Conservation (phyloP, 1,140 invertebrate genomes). For the Oreohelix idahoensis region DNA sequence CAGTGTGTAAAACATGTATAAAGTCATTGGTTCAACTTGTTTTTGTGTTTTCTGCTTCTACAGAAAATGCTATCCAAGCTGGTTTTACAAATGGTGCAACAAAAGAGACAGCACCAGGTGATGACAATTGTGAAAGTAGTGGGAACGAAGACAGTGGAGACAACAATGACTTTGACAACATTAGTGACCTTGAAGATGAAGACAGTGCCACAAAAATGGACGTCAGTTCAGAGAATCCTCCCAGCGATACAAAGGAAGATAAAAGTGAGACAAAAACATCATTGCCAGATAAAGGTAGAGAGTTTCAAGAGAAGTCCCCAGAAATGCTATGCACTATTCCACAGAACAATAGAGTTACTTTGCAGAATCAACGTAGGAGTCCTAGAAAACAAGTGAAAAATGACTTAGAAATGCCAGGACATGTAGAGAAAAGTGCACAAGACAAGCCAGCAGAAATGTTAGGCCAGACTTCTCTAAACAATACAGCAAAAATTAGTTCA, state of each 20-base stretch:
- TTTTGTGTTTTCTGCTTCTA: background rate
- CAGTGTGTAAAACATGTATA: too few species aligned
- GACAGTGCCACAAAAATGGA: background rate
- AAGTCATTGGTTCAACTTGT: too few species aligned
- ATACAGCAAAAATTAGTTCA: background rate
- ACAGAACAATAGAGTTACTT: too few species aligned
- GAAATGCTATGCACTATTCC: too few species aligned
- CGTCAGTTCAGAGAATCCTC: background rate
- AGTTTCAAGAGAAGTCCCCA: background rate
- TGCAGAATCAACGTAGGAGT: too few species aligned
- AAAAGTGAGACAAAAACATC: background rate
- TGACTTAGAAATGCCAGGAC: too few species aligned
- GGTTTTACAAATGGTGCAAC: background rate
- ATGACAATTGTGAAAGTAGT: background rate
- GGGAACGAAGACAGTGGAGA: background rate
- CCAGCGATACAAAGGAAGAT: background rate
- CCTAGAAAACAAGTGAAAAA: too few species aligned
- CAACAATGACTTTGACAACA: background rate
- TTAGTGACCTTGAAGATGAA: background rate
- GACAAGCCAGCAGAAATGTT: too few species aligned
- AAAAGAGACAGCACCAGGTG: background rate
- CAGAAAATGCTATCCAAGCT: background rate
- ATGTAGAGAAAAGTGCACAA: too few species aligned
- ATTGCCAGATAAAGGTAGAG: too few species aligned
- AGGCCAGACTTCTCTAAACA: too few species aligned